Base-by-base conservation (phyloP, 64 coral and sea anemone species). In the Actinia tenebrosa region DNA sequence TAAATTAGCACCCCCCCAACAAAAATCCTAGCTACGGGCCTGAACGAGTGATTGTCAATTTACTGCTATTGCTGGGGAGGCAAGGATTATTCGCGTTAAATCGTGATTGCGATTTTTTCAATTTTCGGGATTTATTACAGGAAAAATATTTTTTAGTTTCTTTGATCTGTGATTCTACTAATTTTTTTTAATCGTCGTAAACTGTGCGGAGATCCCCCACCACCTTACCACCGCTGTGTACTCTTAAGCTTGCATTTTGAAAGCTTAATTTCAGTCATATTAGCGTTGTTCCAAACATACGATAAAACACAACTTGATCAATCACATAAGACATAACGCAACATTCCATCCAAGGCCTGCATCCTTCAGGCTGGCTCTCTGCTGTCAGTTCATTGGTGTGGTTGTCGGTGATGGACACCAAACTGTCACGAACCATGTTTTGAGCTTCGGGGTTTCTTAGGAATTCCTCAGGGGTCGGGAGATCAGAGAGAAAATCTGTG, bases 261-360 rank as follows among this genome's bases (percentile, higher is more conserved):
- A 23, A 3, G 44, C 25, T 64, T 37, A 37, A 37, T 37, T 37
- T 37, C 30, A 37, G 30, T 62, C 54, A 85, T 17, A 85, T 20
- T 22, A 85, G 7, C 3, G 56, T 91, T 10, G 90, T 92, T 44
- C 87, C 86, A 88, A 92, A 92, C 44, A 92, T 88, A 69, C 90
- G 75, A 64, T 92, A 92, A 19, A 83, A 45, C 17, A 92, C 80
- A 16, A 47, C 47, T 58, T 84, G 10, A 5, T 62, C 58, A 53
- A 83, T 22, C 19, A 16, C 42, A 23, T 96, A 96, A 13, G 94
- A 96, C 30, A 89, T 64, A 3, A 96, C 81, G 61, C 94, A 96
- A 80, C 91, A 92, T 37, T 96, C 94, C 50, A 96, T n/a, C 94
- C 94, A 96, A 10, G 91, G 91, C 54, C 91, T 80, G 42, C 14